Evolutionary conservation across 2,797 vertebrate genomes (phyloP).

Genomic region (Cheirogaleus major): DNA sequence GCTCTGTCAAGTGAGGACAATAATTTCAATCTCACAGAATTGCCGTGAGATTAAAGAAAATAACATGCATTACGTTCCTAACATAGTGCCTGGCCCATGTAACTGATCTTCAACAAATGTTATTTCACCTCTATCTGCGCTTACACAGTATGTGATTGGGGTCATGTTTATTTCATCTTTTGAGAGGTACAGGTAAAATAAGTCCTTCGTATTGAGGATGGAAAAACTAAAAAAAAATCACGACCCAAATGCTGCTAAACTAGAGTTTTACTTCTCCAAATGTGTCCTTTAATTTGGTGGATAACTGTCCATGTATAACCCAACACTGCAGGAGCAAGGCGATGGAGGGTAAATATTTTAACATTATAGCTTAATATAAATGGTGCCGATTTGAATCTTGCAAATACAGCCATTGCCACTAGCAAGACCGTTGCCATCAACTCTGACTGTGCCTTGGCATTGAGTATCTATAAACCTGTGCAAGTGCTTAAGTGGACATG

Average conservation of each 20-base stretch:
- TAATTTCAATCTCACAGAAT: background rate
- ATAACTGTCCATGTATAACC: background rate
- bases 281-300: background rate
- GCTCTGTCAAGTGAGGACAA: background rate
- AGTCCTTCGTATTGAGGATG: background rate
- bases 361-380: background rate
- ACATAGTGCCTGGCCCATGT: background rate
- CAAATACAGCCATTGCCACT: background rate
- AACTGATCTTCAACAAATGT: background rate
- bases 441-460: background rate
- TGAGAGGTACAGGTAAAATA: background rate
- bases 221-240: background rate
- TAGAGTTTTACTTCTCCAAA: background rate
- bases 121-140: background rate
- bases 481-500: background rate
- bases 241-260: background rate
- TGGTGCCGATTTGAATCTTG: background rate
- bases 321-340: background rate
- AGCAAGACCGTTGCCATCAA: background rate
- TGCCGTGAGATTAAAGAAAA: background rate
- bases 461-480: background rate
- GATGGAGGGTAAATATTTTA: background rate
- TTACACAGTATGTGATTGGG: background rate
- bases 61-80: background rate
- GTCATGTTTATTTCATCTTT: background rate